Conservation (phyloP, 2,888 invertebrate genomes). For the Papilio demoleus region DNA sequence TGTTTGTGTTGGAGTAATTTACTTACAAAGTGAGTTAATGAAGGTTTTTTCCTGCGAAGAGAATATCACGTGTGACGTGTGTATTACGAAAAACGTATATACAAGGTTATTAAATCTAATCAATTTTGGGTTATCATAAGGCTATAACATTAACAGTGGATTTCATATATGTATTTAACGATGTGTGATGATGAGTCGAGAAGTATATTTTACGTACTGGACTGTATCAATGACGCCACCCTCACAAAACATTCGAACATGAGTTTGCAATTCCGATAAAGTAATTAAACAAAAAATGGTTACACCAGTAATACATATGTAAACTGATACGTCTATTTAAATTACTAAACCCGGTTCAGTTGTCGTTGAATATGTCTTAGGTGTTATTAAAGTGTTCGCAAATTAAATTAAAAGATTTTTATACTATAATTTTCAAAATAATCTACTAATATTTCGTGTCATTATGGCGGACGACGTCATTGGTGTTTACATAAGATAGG, state of each 20-base stretch:
- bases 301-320: neutral
- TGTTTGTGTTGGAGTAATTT: slow-evolving; percentile 1
- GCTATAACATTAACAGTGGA: neutral
- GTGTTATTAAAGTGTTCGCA: neutral
- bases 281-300: neutral
- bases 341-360: neutral
- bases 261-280: neutral
- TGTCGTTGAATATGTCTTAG: neutral
- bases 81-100: neutral
- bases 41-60: neutral
- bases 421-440: too few relatives aligned
- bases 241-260: neutral
- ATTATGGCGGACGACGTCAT: too few relatives aligned
- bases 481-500: too few relatives aligned
- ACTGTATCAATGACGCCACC: neutral
- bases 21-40: neutral
- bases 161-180: too few relatives aligned
- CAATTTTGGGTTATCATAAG: neutral
- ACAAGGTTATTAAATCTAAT: neutral
- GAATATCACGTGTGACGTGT: neutral
- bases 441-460: too few relatives aligned
- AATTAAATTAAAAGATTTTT: neutral
- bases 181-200: too few relatives aligned
- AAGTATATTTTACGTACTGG: too few relatives aligned
- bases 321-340: neutral